A percentile compares a stretch with the other conserved stretches of the same genome.
Evolutionary conservation across 2,888 invertebrate species (phyloP).

Genomic region (Calliscelio sp.): DNA sequence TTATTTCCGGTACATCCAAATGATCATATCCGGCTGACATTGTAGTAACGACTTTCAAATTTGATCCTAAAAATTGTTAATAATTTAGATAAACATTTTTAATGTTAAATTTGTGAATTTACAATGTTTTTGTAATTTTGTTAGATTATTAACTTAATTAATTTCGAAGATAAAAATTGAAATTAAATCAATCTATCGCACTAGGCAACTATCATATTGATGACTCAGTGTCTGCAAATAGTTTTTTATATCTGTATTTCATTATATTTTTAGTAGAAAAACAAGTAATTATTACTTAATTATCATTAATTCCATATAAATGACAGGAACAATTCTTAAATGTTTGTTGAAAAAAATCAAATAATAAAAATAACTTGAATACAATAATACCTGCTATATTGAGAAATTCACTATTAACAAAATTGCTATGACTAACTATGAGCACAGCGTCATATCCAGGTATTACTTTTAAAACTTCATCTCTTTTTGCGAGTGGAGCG

Average conservation of each 20-base stretch:
- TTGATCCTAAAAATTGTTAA: slow-evolving; percentile 87
- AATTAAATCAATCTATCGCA: too few species aligned
- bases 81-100: background rate
- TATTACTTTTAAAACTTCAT: slow-evolving; percentile 79
- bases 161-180: too few species aligned
- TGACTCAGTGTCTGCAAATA: too few species aligned
- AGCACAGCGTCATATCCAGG: slow-evolving; percentile 82
- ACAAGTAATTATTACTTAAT: too few species aligned
- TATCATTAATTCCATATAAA: too few species aligned
- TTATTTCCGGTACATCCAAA: too few species aligned
- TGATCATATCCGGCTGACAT: slow-evolving; percentile 94
- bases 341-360: too few species aligned
- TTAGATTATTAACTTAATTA: too few species aligned
- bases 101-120: background rate
- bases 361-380: background rate
- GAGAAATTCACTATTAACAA: slow-evolving; percentile 87
- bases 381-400: slow-evolving; percentile 88
- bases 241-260: too few species aligned
- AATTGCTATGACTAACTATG: slow-evolving; percentile 76
- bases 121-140: background rate
- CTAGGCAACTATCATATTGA: too few species aligned
- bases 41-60: slow-evolving; percentile 91
- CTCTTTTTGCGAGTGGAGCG: slow-evolving; percentile 58
- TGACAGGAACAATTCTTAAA: too few species aligned
- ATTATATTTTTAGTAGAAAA: too few species aligned